Conservation (phyloP, 2,888 invertebrate genomes). For the Metalampra italica region DNA sequence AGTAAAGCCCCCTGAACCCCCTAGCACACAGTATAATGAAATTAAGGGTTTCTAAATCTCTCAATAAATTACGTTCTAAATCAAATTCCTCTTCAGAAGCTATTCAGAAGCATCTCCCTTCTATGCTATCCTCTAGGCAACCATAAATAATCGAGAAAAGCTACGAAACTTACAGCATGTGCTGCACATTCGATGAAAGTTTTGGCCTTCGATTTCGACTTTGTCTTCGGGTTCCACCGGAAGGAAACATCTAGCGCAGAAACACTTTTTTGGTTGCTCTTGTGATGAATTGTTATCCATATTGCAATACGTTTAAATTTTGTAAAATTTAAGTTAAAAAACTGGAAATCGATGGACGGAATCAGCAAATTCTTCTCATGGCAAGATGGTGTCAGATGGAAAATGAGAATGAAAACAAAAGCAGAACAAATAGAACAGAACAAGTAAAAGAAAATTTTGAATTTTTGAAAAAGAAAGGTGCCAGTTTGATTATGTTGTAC, state of each 20-base stretch:
- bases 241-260: constrained; percentile 63
- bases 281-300: constrained; percentile 36
- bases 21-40: no score
- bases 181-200: constrained; percentile 60
- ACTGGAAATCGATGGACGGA: constrained; percentile 18
- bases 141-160: not conserved
- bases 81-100: no score
- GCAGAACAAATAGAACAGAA: constrained; percentile 22
- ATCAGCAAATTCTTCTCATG: constrained; percentile 47
- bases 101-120: no score
- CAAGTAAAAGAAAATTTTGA: constrained; percentile 22
- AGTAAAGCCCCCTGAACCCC: no score
- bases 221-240: constrained; percentile 53
- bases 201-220: constrained; percentile 61
- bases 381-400: constrained; percentile 39
- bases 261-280: constrained; percentile 58
- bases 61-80: no score
- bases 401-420: constrained; percentile 38
- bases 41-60: no score
- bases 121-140: no score
- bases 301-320: constrained; percentile 23
- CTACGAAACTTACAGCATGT: constrained; percentile 58
- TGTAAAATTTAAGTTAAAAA: constrained; percentile 15
- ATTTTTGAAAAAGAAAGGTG: constrained; percentile 5
- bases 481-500: no score